Evolutionary conservation across 35 echinoderm and acorn worm genomes (phyloP).

Genomic region (Amphiura filiformis): DNA sequence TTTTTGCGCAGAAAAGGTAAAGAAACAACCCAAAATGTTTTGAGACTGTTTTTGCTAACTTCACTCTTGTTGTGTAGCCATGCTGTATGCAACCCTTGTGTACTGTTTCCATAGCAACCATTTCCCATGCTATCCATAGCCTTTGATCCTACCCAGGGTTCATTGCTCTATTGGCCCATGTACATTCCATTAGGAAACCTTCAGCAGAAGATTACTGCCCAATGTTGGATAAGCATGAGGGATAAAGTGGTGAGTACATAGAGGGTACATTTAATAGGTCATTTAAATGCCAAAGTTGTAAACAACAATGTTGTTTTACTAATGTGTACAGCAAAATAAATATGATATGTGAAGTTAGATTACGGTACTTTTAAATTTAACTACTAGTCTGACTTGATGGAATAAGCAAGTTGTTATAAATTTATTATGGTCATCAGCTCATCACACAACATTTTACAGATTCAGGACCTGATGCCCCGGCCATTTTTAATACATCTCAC

Average conservation of each 20-base stretch:
- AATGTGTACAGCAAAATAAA: no score
- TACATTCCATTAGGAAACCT: background rate
- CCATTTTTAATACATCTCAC: no score
- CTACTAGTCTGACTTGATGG: no score
- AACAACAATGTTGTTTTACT: no score
- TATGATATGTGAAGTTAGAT: no score
- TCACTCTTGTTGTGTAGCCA: no score
- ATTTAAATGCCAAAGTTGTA: background rate
- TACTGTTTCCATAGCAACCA: background rate
- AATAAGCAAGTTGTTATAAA: no score
- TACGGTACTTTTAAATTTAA: no score
- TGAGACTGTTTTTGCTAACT: background rate
- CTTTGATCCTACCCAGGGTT: slow-evolving; percentile 6
- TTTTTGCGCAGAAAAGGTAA: background rate
- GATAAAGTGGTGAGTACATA: background rate
- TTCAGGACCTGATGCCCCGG: no score
- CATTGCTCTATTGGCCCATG: background rate
- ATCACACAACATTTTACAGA: no score
- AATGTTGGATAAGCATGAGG: background rate
- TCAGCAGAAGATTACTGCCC: background rate
- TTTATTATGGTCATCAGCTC: no score
- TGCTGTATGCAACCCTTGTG: background rate
- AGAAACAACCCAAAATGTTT: background rate
- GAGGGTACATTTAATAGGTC: background rate
- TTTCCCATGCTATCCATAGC: background rate